Evolutionary conservation across 2,797 vertebrate species (phyloP).

Genomic region (Poeciliopsis paucimaculata): DNA sequence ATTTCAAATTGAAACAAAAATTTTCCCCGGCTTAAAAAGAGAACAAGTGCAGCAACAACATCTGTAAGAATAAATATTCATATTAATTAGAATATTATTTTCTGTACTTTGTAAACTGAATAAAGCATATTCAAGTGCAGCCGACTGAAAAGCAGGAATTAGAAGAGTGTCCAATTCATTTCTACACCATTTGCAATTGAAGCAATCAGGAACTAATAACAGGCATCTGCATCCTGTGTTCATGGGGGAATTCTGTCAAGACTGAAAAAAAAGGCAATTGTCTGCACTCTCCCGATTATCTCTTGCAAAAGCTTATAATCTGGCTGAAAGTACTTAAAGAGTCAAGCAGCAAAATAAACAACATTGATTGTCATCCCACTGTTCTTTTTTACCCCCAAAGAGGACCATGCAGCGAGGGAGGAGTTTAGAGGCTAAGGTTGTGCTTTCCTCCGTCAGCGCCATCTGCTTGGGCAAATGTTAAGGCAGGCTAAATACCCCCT

Average conservation of each 20-base stretch:
- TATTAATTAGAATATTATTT: constrained; percentile 52
- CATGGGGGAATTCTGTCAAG: constrained; percentile 82
- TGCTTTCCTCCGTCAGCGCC: constrained; percentile 74
- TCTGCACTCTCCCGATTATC: constrained; percentile 87
- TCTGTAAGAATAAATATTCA: constrained; percentile 37
- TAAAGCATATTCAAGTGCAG: constrained; percentile 34
- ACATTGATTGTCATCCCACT: constrained; percentile 88
- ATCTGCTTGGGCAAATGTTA: constrained; percentile 88
- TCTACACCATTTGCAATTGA: constrained; percentile 82
- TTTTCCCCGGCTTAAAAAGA: neutral
- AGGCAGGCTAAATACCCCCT: constrained; percentile 83
- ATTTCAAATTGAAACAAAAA: constrained; percentile 1
- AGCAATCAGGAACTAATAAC: constrained; percentile 89
- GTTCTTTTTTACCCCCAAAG: constrained; percentile 74
- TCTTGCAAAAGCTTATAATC: constrained; percentile 89
- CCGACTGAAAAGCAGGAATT: constrained; percentile 80
- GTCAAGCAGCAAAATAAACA: constrained; percentile 91
- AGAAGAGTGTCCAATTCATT: constrained; percentile 85
- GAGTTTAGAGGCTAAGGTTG: constrained; percentile 59
- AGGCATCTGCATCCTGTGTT: constrained; percentile 80
- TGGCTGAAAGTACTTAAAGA: constrained; percentile 87
- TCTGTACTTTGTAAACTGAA: constrained; percentile 36
- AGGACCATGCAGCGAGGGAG: constrained; percentile 69
- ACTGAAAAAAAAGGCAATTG: constrained; percentile 86
- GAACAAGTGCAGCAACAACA: neutral